Percentiles rank a stretch among this genome's conserved stretches.
phyloP scores from a whole-genome alignment of 2,888 invertebrate species.

The Junonia oenone region DNA sequence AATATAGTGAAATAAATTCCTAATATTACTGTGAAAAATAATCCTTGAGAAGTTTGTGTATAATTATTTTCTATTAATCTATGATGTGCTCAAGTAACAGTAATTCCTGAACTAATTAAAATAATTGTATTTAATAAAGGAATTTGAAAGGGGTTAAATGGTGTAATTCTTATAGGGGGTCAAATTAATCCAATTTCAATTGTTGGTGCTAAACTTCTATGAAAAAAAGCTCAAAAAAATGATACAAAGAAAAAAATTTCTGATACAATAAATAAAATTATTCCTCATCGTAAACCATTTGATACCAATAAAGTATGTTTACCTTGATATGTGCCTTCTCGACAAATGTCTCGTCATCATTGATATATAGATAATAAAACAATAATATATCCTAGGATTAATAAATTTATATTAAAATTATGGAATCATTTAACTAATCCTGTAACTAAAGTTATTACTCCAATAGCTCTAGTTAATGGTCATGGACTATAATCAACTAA shows the following conservation, averaged over 20 bases:
- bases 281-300: slow-evolving; percentile 23
- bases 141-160: slow-evolving; percentile 85
- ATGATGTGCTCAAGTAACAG: slow-evolving; percentile 80
- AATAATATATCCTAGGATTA: slow-evolving; percentile 50
- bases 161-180: slow-evolving; percentile 81
- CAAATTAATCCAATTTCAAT: slow-evolving; percentile 72
- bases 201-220: slow-evolving; percentile 60
- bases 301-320: slow-evolving; percentile 80
- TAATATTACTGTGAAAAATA: slow-evolving; percentile 52
- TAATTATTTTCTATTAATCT: slow-evolving; percentile 58
- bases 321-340: slow-evolving; percentile 84
- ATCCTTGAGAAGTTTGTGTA: slow-evolving; percentile 62
- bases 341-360: slow-evolving; percentile 70
- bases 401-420: slow-evolving; percentile 69
- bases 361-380: background rate
- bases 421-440: slow-evolving; percentile 83
- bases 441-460: slow-evolving; percentile 76
- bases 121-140: slow-evolving; percentile 86
- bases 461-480: slow-evolving; percentile 70
- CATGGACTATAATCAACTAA: slow-evolving; percentile 83
- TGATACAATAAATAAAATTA: background rate
- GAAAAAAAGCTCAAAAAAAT: slow-evolving; percentile 81
- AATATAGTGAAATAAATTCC: slow-evolving; percentile 82
- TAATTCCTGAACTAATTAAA: slow-evolving; percentile 84
- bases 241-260: slow-evolving; percentile 80